Evolutionary conservation across 2,797 vertebrate genomes (phyloP).

Genomic region (Acomys russatus): DNA sequence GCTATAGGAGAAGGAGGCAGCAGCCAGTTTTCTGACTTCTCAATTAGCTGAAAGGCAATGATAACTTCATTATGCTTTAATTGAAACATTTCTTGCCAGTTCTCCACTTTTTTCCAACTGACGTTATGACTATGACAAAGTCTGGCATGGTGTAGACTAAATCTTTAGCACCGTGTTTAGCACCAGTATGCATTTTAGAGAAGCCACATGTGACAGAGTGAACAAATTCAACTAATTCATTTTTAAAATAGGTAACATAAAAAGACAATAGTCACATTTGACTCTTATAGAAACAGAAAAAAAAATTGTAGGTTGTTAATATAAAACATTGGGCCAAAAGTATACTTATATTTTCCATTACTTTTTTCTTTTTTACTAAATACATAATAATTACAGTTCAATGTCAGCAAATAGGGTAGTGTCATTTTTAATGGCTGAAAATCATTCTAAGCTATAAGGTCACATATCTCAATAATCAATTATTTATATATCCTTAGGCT

Average conservation of each 20-base stretch:
- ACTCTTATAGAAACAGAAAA: conserved; percentile 27
- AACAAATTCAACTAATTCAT: conserved; percentile 20
- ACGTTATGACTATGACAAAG: background rate
- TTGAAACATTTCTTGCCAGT: background rate
- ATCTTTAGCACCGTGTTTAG: background rate
- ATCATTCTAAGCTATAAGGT: conserved; percentile 25
- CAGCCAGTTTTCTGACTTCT: conserved; percentile 61
- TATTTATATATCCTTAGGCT: conserved; percentile 27
- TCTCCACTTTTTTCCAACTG: background rate
- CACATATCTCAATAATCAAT: conserved; percentile 19
- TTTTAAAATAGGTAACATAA: conserved; percentile 12
- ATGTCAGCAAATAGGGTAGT: background rate
- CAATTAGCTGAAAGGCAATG: conserved; percentile 67
- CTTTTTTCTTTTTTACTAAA: background rate
- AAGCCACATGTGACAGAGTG: background rate
- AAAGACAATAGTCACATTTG: conserved; percentile 27
- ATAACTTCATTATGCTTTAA: conserved; percentile 66
- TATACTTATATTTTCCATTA: background rate
- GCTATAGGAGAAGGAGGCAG: conserved; percentile 38
- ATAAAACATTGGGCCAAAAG: conserved; percentile 19
- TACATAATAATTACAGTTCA: background rate
- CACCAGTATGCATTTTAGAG: background rate
- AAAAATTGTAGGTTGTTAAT: background rate
- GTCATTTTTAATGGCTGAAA: conserved; percentile 46
- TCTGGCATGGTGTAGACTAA: background rate